These are phyloP conservation scores for Benitochromis conjunctus DNA, from an alignment of 2,113 vertebrate species.

Conservation along the genomic window DNA sequence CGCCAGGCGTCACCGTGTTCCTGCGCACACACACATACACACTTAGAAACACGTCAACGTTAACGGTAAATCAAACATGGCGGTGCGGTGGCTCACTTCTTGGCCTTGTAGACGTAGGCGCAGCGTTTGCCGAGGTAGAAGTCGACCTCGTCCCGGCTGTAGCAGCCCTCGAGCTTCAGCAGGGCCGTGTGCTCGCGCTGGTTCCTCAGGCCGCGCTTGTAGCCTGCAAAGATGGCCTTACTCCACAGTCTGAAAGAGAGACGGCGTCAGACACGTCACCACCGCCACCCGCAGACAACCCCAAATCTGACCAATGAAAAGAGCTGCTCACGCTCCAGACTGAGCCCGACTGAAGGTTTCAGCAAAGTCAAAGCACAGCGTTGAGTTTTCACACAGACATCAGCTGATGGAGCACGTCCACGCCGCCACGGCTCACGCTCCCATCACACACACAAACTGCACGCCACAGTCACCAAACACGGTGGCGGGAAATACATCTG, in stretches of 20 bases:
- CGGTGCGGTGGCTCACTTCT: slow-evolving; percentile 79
- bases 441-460: not conserved
- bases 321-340: not conserved
- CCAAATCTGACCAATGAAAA: not conserved
- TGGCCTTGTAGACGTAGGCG: slow-evolving; percentile 98
- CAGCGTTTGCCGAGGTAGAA: slow-evolving; percentile 97
- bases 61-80: not conserved
- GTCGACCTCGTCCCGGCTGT: slow-evolving; percentile 87
- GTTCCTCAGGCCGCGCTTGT: slow-evolving; percentile 95
- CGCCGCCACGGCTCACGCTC: not conserved
- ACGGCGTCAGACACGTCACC: accelerated
- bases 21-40: slow-evolving; percentile 53
- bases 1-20: slow-evolving; percentile 92
- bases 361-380: not conserved
- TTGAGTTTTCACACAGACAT: not conserved
- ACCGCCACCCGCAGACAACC: not conserved
- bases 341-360: not conserved
- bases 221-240: slow-evolving; percentile 96
- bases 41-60: accelerated
- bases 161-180: slow-evolving; percentile 95
- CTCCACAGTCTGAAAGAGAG: slow-evolving; percentile 84
- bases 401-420: not conserved
- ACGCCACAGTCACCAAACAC: not conserved
- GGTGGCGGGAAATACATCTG: not conserved
- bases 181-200: slow-evolving; percentile 96